These are phyloP conservation scores for Tachycineta bicolor DNA, from an alignment of 2,113 vertebrate genomes.

Conservation along the genomic window DNA sequence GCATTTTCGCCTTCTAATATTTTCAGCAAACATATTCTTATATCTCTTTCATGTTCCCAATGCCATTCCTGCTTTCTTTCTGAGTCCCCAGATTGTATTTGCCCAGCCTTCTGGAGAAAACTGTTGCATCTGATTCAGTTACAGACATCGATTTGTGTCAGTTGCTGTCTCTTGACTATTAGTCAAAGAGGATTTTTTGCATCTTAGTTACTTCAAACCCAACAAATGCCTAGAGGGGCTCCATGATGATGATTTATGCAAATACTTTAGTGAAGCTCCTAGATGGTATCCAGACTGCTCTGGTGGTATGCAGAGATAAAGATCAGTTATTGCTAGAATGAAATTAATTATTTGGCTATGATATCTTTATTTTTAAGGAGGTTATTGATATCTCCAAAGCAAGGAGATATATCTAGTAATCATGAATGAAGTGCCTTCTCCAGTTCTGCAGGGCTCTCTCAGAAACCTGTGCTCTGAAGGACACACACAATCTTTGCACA, in stretches of 20 bases:
- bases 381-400: not conserved
- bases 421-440: not conserved
- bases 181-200: not conserved
- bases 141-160: not conserved
- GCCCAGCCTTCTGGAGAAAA: not conserved
- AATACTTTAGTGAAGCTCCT: conserved; percentile 29
- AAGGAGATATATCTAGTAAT: not conserved
- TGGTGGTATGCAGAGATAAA: conserved; percentile 21
- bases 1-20: not conserved
- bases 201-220: not conserved
- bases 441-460: not conserved
- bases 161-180: not conserved
- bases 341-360: not conserved
- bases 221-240: conserved; percentile 10
- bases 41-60: not conserved
- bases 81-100: not conserved
- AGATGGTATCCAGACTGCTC: not conserved
- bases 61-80: not conserved
- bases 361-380: not conserved
- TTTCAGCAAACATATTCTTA: not conserved
- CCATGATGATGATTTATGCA: not conserved
- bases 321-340: not conserved
- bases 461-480: not conserved
- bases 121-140: not conserved
- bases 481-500: not conserved